phyloP scores from a whole-genome alignment of 2,113 vertebrate species.

The Anthoscopus minutus region DNA sequence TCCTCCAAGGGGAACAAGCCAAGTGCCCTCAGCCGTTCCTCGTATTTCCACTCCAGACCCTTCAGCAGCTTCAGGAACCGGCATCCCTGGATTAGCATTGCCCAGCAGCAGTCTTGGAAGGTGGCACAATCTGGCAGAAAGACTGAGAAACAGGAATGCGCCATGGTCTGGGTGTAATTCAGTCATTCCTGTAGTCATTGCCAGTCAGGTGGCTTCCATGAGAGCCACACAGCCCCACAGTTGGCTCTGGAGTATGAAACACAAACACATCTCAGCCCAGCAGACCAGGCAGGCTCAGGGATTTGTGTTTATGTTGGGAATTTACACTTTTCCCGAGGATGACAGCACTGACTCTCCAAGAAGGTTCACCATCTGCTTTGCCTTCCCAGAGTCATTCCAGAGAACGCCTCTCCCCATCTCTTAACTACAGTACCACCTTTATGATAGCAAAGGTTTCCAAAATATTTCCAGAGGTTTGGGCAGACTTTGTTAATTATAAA shows the following conservation, averaged over 20 bases:
- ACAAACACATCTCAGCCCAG: background rate
- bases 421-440: background rate
- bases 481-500: background rate
- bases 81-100: background rate
- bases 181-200: background rate
- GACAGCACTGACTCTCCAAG: background rate
- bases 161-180: background rate
- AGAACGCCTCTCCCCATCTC: background rate
- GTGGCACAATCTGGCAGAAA: background rate
- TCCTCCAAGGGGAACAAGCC: background rate
- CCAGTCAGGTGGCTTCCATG: background rate
- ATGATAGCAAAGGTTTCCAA: background rate
- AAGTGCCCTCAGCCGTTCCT: background rate
- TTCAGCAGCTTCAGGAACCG: background rate
- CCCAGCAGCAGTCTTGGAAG: background rate
- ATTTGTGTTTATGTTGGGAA: background rate
- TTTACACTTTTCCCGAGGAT: background rate
- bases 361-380: background rate
- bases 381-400: background rate
- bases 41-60: background rate
- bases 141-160: fast-evolving
- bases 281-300: background rate
- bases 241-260: background rate
- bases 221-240: background rate
- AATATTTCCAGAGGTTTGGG: background rate